Base-by-base conservation (phyloP, 2,113 vertebrate species). In the Rhinichthys klamathensis region DNA sequence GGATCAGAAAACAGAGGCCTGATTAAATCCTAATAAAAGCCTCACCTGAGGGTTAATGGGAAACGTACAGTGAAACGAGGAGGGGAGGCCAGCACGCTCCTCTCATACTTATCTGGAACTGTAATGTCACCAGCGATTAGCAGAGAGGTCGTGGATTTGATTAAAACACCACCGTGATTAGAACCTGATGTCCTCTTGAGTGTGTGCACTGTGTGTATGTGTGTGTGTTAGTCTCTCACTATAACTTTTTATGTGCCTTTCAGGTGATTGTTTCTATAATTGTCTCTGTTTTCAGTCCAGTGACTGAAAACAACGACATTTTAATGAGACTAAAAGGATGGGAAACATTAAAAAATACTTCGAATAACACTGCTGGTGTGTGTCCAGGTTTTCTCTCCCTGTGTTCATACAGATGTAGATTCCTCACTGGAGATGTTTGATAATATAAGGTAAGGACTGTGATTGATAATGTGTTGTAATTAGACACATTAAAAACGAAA, bases 11-110 rank as follows among this genome's bases (percentile, higher is more conserved):
- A 51, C 25, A 58, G 21, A 72, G 67, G 67, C 69, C 56, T 78
- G 78, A 85, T 87, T 85, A 89, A 78, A 82, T 89, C 84, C 38
- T 75, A 76, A 75, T 83, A 49, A 88, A 84, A 63, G 78, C 41
- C 32, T 89, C 67, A 83, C 67, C 58, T 67, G 49, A 67, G 75
- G 85, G 46, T 82, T 80, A 83, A 83, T 83, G 65, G 32, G 74
- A 83, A 88, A 72, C n/a, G n/a, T 15, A n/a, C 56, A 80, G n/a
- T 83, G 49, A 88, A 85, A 56, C 25, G 60, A 84, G 61, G 16
- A 80, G 35, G 46, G 84, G 56, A 61, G 12, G 63, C 30, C 44
- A 54, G 78, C 23, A 1, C 6, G 2, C 49, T 56, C 67, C 67
- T 83, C 23, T 72, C 65, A 72, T 15, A 58, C 72, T 49, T 85